A percentile compares a stretch with the other conserved stretches of the same genome.
phyloP scores from a whole-genome alignment of 2,113 vertebrate species.

The Oryzias celebensis region DNA sequence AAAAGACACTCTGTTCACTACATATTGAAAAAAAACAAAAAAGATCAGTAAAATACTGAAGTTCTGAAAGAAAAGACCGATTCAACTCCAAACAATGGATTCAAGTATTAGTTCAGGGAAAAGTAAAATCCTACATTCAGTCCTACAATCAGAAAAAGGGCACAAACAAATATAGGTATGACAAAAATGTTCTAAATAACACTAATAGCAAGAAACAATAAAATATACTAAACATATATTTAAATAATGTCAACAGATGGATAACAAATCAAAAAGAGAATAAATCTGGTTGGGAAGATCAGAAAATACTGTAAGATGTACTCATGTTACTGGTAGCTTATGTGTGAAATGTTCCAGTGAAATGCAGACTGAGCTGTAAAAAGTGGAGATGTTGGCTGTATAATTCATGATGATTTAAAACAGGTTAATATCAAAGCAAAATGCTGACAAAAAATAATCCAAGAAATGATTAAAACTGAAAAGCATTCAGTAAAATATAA shows the following conservation, averaged over 20 bases:
- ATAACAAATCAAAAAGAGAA: too few relatives aligned
- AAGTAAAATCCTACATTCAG: neutral
- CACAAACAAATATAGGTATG: neutral
- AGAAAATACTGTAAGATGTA: too few relatives aligned
- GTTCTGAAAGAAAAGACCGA: too few relatives aligned
- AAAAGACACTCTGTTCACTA: too few relatives aligned
- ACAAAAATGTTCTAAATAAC: neutral
- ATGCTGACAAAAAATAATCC: neutral
- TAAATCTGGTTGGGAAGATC: too few relatives aligned
- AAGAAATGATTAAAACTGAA: neutral
- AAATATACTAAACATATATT: neutral
- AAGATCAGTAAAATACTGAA: too few relatives aligned
- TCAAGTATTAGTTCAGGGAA: neutral
- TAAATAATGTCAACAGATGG: too few relatives aligned
- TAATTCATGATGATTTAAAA: neutral
- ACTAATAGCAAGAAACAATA: neutral
- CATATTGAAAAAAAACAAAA: too few relatives aligned
- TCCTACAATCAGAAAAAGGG: neutral
- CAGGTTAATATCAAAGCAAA: neutral
- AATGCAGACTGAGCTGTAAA: neutral
- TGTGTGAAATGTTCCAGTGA: neutral
- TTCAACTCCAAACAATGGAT: neutral
- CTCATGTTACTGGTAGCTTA: too few relatives aligned
- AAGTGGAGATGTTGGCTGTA: neutral
- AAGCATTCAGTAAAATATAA: neutral